Evolutionary conservation across 2,888 invertebrate genomes (phyloP), one percentile per base, ranked within the genome.

Genomic region (Melangyna quadrimaculata): DNA sequence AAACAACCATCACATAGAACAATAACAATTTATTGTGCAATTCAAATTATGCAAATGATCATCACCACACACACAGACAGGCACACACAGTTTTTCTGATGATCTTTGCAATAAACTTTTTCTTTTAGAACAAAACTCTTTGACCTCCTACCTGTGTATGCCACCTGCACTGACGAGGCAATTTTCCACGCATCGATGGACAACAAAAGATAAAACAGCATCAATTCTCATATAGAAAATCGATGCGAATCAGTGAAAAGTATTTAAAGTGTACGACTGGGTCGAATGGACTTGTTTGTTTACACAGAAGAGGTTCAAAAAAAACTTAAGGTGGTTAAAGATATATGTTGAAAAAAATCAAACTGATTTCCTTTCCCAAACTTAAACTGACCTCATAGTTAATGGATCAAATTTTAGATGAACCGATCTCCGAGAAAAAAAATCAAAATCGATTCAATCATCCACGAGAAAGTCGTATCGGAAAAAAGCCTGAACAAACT

Each of bases 131-230:
- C 22, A 45, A 43, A 78, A 55, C 59, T 29, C 24, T 72, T 55
- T 57, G 43, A 63, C 48, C 63, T 22, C 32, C 14, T 45, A 40
- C 40, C n/a, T 24, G 24, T 24, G 12, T 17, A 14, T 51, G 51
- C 70, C 70, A 78, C 83, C 83, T 67, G 73, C 48, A 35, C 40
- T 24, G 17, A 57, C 51, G 51, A 43, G 24, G 55, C 35, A 72
- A 86, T 80, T 73, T 53, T 75, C 77, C 84, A 80, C 69, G 80
- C 72, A 84, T 69, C 72, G 80, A 45, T 80, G 55, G 37, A 61
- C 77, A 80, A 29, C 48, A 14, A 24, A 6, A 22, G 0, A 9
- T 22, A 22, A 24, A 14, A n/a, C 37, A 65, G 35, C 53, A 19
- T 59, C 24, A 65, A 35, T 12, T 24, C 35, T 22, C 32, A 19